These are phyloP conservation scores for Folsomia candida DNA, from an alignment of 2,888 invertebrate genomes.

Conservation along the genomic window DNA sequence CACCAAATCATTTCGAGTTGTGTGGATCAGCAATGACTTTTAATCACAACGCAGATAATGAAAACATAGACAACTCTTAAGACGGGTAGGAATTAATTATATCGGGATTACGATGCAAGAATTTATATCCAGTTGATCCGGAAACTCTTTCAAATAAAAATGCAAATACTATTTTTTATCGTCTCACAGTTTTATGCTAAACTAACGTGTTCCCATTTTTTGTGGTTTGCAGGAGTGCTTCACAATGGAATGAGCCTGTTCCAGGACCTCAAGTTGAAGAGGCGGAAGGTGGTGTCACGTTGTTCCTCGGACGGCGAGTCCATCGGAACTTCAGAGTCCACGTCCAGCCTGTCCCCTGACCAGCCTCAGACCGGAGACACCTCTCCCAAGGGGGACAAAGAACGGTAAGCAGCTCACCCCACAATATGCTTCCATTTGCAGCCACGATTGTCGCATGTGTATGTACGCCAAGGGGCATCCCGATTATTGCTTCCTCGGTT, in stretches of 20 bases:
- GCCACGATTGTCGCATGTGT: no score
- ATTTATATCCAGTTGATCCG: neutral
- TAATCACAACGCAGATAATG: neutral
- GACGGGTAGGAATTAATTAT: no score
- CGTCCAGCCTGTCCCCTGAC: constrained; percentile 48
- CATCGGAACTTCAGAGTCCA: constrained; percentile 48
- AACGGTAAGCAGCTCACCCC: constrained; percentile 46
- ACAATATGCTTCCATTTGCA: no score
- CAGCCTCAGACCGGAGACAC: constrained; percentile 41
- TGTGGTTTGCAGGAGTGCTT: constrained; percentile 40
- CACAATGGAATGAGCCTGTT: constrained; percentile 82
- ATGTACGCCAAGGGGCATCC: no score
- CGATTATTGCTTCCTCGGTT: no score
- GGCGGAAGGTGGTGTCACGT: constrained; percentile 95
- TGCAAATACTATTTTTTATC: no score
- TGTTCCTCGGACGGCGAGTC: constrained; percentile 89
- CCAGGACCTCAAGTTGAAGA: constrained; percentile 96
- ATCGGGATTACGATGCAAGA: no score
- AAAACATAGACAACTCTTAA: no score
- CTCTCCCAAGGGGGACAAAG: constrained; percentile 47
- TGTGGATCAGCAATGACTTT: no score
- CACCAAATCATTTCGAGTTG: no score
- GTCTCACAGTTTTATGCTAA: neutral
- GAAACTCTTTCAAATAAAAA: no score
- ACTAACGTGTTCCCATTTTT: neutral